Conservation (phyloP, 1,140 invertebrate genomes). For the Caenorhabditis latens region DNA sequence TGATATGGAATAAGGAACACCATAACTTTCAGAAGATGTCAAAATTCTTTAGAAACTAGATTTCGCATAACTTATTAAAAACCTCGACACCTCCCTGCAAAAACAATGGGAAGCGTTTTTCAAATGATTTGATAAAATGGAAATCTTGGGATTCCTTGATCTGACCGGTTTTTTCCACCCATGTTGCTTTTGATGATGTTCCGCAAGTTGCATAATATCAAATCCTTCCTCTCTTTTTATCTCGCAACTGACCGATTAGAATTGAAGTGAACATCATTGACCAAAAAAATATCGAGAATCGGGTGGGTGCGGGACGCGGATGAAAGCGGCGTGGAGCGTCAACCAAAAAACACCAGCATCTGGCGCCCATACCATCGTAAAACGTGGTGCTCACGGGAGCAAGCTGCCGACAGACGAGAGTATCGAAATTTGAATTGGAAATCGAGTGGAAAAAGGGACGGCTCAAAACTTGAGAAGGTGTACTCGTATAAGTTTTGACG, state of each 20-base stretch:
- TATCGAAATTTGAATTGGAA: slow-evolving; percentile 26
- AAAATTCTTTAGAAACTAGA: too few species aligned
- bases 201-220: slow-evolving; percentile 52
- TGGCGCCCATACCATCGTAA: slow-evolving; percentile 42
- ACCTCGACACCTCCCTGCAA: not conserved
- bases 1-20: not conserved
- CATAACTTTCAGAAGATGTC: not conserved
- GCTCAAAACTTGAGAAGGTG: not conserved
- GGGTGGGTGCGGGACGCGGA: not conserved
- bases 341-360: not conserved
- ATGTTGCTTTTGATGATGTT: slow-evolving; percentile 40
- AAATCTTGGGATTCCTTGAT: slow-evolving; percentile 19
- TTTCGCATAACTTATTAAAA: not conserved
- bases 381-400: not conserved
- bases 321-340: not conserved
- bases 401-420: not conserved
- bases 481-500: not conserved
- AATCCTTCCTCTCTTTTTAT: not conserved
- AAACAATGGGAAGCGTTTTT: not conserved
- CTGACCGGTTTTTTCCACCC: slow-evolving; percentile 27
- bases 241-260: slow-evolving; percentile 39
- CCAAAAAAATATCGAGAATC: slow-evolving; percentile 41
- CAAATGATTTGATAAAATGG: not conserved
- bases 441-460: not conserved
- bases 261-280: slow-evolving; percentile 35